A percentile compares a stretch with the other conserved stretches of the same genome.
These are phyloP conservation scores for Drosophila parthenogenetica DNA, from an alignment of 2,888 invertebrate species.

Conservation along the genomic window DNA sequence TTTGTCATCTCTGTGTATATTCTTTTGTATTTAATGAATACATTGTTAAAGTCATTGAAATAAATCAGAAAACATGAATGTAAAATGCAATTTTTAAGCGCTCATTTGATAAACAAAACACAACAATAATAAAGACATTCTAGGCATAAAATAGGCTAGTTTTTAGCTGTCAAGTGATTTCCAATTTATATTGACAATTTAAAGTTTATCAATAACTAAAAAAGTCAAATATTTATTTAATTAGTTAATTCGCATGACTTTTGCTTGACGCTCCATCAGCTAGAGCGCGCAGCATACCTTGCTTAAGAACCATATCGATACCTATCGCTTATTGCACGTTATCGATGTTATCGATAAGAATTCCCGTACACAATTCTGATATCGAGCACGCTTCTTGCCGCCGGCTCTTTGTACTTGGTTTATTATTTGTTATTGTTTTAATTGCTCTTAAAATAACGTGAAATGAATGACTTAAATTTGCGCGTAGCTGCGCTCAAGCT, in stretches of 20 bases:
- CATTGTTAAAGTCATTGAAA: constrained; percentile 25
- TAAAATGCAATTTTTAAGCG: constrained; percentile 3
- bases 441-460: not conserved
- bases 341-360: too few species aligned
- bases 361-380: too few species aligned
- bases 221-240: too few species aligned
- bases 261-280: too few species aligned
- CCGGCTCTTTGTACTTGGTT: not conserved
- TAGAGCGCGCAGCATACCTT: not conserved
- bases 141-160: not conserved
- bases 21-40: constrained; percentile 30
- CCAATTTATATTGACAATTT: too few species aligned
- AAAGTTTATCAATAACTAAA: too few species aligned
- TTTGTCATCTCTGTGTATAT: constrained; percentile 33
- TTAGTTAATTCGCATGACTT: not conserved
- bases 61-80: constrained; percentile 24
- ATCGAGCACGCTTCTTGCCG: not conserved
- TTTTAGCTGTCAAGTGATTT: not conserved
- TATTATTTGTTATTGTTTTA: not conserved
- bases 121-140: too few species aligned
- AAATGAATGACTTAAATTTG: constrained; percentile 58
- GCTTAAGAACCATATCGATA: not conserved
- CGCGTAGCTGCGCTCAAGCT: constrained; percentile 57
- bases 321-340: not conserved
- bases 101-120: too few species aligned